Percentiles rank a stretch among this genome's conserved stretches.
phyloP scores from a whole-genome alignment of 2,888 invertebrate genomes.

The Phanerotoma sp. region DNA sequence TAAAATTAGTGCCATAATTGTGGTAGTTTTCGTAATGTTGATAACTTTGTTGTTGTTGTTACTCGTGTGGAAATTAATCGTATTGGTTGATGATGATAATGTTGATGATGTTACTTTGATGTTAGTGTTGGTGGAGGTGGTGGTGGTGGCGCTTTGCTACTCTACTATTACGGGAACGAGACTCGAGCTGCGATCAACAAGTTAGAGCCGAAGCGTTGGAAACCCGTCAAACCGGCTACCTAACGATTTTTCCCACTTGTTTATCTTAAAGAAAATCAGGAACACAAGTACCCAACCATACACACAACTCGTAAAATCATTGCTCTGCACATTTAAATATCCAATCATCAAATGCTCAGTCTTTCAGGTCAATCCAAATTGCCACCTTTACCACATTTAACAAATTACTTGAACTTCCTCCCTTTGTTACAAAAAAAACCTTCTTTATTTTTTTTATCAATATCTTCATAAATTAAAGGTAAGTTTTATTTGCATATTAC shows the following conservation, averaged over 20 bases:
- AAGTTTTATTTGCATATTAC: too few species aligned
- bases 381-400: too few species aligned
- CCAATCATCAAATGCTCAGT: neutral
- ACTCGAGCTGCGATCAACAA: slow-evolving; percentile 15
- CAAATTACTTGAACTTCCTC: too few species aligned
- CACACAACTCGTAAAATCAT: slow-evolving; percentile 11
- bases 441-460: too few species aligned
- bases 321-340: neutral
- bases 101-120: too few species aligned
- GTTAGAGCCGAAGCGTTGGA: slow-evolving; percentile 2
- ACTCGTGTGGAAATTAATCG: too few species aligned
- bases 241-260: neutral
- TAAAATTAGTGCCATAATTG: slow-evolving; percentile 8
- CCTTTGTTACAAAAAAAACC: too few species aligned
- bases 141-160: neutral
- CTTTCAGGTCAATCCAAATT: neutral
- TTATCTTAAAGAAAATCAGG: slow-evolving; percentile 6
- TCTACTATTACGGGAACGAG: too few species aligned
- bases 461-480: too few species aligned
- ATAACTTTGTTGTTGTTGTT: too few species aligned
- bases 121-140: too few species aligned
- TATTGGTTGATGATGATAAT: too few species aligned
- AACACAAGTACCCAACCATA: neutral
- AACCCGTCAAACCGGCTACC: neutral
- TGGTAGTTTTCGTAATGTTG: slow-evolving; percentile 4